phyloP scores from a whole-genome alignment of 2,888 invertebrate genomes.

The Ethmia dodecea region DNA sequence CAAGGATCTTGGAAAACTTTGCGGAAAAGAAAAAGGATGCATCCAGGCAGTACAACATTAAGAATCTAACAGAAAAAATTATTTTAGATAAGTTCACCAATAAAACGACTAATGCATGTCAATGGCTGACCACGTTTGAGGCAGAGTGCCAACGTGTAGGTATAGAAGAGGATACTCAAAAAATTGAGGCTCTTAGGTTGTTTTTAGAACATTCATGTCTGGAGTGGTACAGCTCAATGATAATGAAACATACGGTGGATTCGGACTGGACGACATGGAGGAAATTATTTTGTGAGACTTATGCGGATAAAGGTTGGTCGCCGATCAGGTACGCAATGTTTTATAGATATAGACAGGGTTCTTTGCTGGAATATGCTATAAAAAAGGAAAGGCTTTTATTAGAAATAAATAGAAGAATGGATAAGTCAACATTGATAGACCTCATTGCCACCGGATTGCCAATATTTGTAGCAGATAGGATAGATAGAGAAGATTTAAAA shows the following conservation, averaged over 20 bases:
- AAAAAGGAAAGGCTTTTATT: slow-evolving; percentile 26
- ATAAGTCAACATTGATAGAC: slow-evolving; percentile 5
- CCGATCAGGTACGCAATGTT: slow-evolving; percentile 20
- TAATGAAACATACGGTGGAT: slow-evolving; percentile 18
- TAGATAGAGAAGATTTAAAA: slow-evolving; percentile 1
- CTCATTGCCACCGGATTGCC: slow-evolving; percentile 11
- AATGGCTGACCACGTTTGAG: slow-evolving; percentile 29
- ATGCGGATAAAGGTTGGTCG: slow-evolving; percentile 24
- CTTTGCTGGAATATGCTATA: slow-evolving; percentile 28
- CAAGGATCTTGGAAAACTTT: no score
- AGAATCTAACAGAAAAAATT: slow-evolving; percentile 24
- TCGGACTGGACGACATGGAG: slow-evolving; percentile 24
- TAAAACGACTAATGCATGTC: slow-evolving; percentile 20
- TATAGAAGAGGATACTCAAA: slow-evolving; percentile 19
- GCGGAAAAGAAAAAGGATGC: no score
- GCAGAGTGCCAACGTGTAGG: slow-evolving; percentile 24
- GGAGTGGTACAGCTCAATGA: slow-evolving; percentile 23
- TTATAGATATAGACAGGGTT: slow-evolving; percentile 26
- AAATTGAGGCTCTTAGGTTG: slow-evolving; percentile 24
- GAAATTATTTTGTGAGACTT: slow-evolving; percentile 23
- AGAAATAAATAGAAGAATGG: slow-evolving; percentile 3
- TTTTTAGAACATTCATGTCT: slow-evolving; percentile 22
- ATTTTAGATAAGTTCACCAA: slow-evolving; percentile 26
- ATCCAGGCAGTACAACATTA: slow-evolving; percentile 15
- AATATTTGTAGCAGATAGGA: slow-evolving; percentile 7